Conservation (phyloP, 1,140 invertebrate genomes). For the Contarinia nasturtii region DNA sequence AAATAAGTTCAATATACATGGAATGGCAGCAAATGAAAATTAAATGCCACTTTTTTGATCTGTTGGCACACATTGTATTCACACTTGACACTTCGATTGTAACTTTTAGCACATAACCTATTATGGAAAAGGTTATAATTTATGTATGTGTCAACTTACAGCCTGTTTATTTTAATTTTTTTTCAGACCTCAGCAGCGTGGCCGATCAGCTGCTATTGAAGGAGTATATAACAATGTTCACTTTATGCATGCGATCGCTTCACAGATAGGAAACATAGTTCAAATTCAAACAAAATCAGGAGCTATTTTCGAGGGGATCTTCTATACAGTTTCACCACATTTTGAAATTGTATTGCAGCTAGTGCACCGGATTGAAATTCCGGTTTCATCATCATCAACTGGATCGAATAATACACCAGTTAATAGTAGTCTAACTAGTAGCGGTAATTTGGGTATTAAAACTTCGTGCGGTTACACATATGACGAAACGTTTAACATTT, state of each 20-base stretch:
- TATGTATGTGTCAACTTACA: not conserved
- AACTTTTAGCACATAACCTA: too few species aligned
- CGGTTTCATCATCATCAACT: not conserved
- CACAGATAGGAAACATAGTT: conserved; percentile 61
- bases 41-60: too few species aligned
- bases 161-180: conserved; percentile 6
- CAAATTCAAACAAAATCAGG: conserved; percentile 66
- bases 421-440: too few species aligned
- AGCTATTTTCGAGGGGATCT: conserved; percentile 65
- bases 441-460: too few species aligned
- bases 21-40: too few species aligned
- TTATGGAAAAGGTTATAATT: too few species aligned
- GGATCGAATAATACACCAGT: not conserved
- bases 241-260: conserved; percentile 70
- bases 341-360: conserved; percentile 31
- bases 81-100: too few species aligned
- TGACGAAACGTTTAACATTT: too few species aligned
- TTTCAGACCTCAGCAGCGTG: conserved; percentile 28
- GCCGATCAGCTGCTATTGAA: conserved; percentile 42
- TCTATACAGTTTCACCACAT: conserved; percentile 65
- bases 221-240: conserved; percentile 72
- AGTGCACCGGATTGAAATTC: not conserved
- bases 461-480: too few species aligned
- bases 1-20: too few species aligned
- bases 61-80: too few species aligned